Base-by-base conservation (phyloP, 2,888 invertebrate genomes). In the Dryococelus australis region DNA sequence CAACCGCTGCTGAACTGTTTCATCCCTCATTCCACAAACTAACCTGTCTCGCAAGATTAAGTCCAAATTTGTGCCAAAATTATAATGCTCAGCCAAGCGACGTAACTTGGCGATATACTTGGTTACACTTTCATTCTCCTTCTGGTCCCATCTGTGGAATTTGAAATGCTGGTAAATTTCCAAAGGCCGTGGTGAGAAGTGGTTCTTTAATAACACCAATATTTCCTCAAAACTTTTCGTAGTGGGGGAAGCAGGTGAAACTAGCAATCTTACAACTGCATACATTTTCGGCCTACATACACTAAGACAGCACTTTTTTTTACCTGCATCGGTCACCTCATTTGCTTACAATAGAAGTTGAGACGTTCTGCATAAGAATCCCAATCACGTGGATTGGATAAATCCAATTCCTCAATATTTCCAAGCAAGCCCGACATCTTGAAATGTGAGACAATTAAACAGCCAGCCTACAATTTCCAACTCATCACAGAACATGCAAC, bases 21-120 rank as follows among this genome's bases (percentile, higher is more conserved):
- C 35, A 85, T 87, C 84, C 13, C 43, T 84, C 24, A 87, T 84
- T 4, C 87, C 87, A 53, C 87, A 87, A 26, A 84, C 87, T 26
- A 87, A 53, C 16, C 84, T 43, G 51, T 87, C 87, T 47, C 87
- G 84, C 5, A 87, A 47, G 53, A 84, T 87, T 24, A 16, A 26
- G 16, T 87, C 87, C 26, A 87, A 47, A 27, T 28, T 80, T 53
- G 35, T 26, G n/a, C 87, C 87, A 35, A 87, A 87, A 26, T 87
- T 78, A 65, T 85, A 87, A 24, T 85, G 51, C 78, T 87, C 87
- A 13, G 51, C 84, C 13, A 87, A 27, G 0, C 53, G n/a, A 16
- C 87, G 24, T 51, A 87, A 27, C 43, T 87, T 85, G n/a, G 87
- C 87, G 24, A 87, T 53, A 43, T 78, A 87, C n/a, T 47, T 35